Evolutionary conservation across 2,888 invertebrate genomes (phyloP).

Genomic region (Autographa pulchrina): DNA sequence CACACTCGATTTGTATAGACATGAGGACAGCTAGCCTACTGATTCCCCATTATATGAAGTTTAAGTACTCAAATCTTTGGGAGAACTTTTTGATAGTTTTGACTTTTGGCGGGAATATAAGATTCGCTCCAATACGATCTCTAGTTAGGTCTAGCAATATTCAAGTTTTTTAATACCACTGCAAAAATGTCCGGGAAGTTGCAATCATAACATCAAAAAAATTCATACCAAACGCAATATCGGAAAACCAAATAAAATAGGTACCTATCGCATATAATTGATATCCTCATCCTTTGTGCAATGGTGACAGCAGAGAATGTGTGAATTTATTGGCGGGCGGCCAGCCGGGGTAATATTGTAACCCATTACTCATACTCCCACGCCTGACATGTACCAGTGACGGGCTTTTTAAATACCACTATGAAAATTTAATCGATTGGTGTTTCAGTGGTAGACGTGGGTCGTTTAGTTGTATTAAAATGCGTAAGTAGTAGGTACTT

Average conservation of each 20-base stretch:
- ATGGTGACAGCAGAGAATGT: constrained; percentile 12
- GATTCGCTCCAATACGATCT: too few relatives aligned
- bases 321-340: constrained; percentile 12
- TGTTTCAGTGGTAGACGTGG: not conserved
- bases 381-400: not conserved
- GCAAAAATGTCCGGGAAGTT: too few relatives aligned
- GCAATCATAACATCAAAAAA: not conserved
- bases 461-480: too few relatives aligned
- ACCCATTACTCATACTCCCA: constrained; percentile 7
- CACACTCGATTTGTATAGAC: too few relatives aligned
- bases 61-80: too few relatives aligned
- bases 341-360: constrained; percentile 13
- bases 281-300: constrained; percentile 10
- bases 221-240: not conserved
- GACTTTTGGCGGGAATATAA: too few relatives aligned
- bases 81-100: too few relatives aligned
- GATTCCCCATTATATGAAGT: too few relatives aligned
- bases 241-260: not conserved
- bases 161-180: too few relatives aligned
- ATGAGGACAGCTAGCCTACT: too few relatives aligned
- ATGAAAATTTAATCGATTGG: not conserved
- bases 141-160: too few relatives aligned
- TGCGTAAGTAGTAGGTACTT: too few relatives aligned
- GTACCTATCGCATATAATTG: constrained; percentile 6
- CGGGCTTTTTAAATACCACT: not conserved